Base-by-base conservation (phyloP, 2,888 invertebrate genomes). In the Alloplasta piceator region DNA sequence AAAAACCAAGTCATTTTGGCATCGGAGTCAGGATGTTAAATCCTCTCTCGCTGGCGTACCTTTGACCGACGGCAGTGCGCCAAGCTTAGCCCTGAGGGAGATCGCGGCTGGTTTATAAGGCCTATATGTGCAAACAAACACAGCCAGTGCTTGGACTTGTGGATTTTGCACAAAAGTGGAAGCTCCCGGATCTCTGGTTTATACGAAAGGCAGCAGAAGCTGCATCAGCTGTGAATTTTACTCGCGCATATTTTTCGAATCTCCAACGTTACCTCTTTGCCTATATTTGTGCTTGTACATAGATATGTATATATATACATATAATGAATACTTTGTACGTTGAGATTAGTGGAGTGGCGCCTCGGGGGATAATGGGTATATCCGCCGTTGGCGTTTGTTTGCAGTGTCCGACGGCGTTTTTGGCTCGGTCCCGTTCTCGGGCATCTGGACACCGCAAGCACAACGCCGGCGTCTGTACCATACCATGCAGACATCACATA, bases 311-410 rank as follows among this genome's bases (percentile, higher is more conserved):
- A 60, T 14, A 52, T 41, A 84, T 82, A 84, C 73, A 82, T 84
- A 79, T 26, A 26, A 26, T 77, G 82, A 80, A 83, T 82, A 41
- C 26, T 26, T 26, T 46, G 26, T 26, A 52, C 16, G 52, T 82
- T 80, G 86, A 86, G 83, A 74, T 83, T 81, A 84, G 79, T 77
- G 63, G 43, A 36, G 50, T 58, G 46, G 6, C 46, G 52, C 16
- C 36, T 5, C 4, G 16, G 64, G 64, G 43, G 38, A 26, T 55
- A 56, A 10, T n/a, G 52, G 60, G 66, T n/a, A 36, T 58, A 79
- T 72, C 82, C 83, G 83, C 68, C 80, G 77, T 73, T 79, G 85
- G 83, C 83, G 82, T 79, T 85, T 89, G 89, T 89, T 89, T 89
- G 87, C 86, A 79, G 80, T 87, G 86, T 85, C 85, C 86, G 85